These are phyloP conservation scores for Danio albolineatus DNA, from an alignment of 2,797 vertebrate genomes.

Conservation along the genomic window DNA sequence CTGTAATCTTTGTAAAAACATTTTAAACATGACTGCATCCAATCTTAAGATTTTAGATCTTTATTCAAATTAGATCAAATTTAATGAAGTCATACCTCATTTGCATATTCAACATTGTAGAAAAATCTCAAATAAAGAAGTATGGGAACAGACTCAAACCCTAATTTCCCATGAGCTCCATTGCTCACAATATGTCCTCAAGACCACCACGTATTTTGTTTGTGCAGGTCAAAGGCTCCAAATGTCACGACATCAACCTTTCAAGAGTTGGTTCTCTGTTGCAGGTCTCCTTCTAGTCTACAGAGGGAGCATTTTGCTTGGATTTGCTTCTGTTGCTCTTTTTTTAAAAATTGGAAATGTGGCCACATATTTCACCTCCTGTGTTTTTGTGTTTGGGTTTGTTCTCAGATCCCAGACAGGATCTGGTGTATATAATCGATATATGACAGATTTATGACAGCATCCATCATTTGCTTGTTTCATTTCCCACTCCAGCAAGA, in stretches of 20 bases:
- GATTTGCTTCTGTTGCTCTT: conserved; percentile 27
- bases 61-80: too few species aligned
- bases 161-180: conserved; percentile 27
- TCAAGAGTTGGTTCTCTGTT: background rate
- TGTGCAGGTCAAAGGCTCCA: background rate
- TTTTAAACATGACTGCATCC: too few species aligned
- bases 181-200: conserved; percentile 23
- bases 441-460: conserved; percentile 68
- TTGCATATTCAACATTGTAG: too few species aligned
- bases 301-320: conserved; percentile 77
- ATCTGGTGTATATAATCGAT: conserved; percentile 60
- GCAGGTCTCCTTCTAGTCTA: conserved; percentile 59
- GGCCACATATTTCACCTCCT: conserved; percentile 34
- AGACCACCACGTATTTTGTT: background rate
- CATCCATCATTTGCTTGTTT: conserved; percentile 59
- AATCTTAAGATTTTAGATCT: too few species aligned
- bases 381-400: conserved; percentile 49
- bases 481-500: conserved; percentile 1
- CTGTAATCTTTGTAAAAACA: too few species aligned
- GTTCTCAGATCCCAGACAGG: conserved; percentile 46
- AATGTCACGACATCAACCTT: background rate
- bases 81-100: too few species aligned
- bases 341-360: conserved; percentile 47
- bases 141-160: conserved; percentile 9
- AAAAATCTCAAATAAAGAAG: background rate